Evolutionary conservation across 2,113 vertebrate species (phyloP).

Genomic region (Herpetotheres cachinnans): DNA sequence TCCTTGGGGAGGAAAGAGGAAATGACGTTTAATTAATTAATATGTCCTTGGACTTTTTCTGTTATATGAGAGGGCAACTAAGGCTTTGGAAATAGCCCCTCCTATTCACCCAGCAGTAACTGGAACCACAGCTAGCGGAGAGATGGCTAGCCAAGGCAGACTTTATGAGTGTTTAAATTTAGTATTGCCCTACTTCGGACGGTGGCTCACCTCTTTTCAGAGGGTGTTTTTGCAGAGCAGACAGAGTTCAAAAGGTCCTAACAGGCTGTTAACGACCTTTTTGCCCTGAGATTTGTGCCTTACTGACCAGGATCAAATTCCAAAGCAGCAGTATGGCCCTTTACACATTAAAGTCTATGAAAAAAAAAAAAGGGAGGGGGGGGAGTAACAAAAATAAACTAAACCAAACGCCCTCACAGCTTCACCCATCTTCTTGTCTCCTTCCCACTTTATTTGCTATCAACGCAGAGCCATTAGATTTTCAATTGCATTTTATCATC

Average conservation of each 20-base stretch:
- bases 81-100: conserved; percentile 16
- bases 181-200: neutral
- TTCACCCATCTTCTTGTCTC: neutral
- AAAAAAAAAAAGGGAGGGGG: neutral
- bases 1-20: neutral
- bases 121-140: neutral
- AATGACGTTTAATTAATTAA: neutral
- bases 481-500: neutral
- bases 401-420: neutral
- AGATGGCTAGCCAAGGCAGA: neutral
- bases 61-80: neutral
- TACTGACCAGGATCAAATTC: conserved; percentile 4
- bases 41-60: neutral
- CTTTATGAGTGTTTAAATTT: conserved; percentile 7
- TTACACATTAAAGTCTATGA: neutral
- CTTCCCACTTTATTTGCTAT: neutral
- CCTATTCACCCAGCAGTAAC: neutral
- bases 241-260: conserved; percentile 68
- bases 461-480: neutral
- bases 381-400: neutral
- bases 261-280: neutral
- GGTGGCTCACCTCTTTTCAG: conserved; percentile 24
- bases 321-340: neutral
- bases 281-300: conserved; percentile 11
- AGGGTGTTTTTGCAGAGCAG: conserved; percentile 30